Percentiles rank a stretch among this genome's conserved stretches.
Conservation (phyloP, 2,113 vertebrate genomes). For the Rostratula benghalensis region DNA sequence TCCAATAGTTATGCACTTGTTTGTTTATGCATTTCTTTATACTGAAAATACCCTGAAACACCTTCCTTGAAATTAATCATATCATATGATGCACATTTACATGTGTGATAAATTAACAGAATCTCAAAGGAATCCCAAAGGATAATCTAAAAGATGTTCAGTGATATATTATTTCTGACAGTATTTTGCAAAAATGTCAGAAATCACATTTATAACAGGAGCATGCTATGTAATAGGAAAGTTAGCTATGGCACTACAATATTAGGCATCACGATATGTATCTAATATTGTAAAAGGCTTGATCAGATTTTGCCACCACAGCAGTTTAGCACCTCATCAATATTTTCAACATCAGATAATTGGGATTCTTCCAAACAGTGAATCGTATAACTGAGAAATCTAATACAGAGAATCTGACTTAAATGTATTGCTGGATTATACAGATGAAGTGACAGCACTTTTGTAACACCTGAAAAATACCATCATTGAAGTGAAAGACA, state of each 20-base stretch:
- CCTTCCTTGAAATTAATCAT: not conserved
- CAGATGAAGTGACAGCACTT: not conserved
- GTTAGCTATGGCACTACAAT: not conserved
- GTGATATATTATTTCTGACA: not conserved
- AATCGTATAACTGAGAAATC: not conserved
- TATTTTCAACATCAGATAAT: slow-evolving; percentile 45
- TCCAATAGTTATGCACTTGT: not conserved
- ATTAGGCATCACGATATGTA: not conserved
- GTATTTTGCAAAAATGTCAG: not conserved
- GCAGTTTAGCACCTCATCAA: slow-evolving; percentile 9
- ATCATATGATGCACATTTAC: not conserved
- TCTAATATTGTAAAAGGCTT: slow-evolving; percentile 7
- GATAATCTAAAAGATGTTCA: not conserved
- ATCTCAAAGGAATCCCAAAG: not conserved
- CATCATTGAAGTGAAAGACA: not conserved
- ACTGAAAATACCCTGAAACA: not conserved
- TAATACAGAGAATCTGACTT: not conserved
- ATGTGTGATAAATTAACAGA: not conserved
- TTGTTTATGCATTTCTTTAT: not conserved
- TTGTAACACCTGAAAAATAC: not conserved
- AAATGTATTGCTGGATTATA: not conserved
- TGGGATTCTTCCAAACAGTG: slow-evolving; percentile 5
- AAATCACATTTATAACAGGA: slow-evolving; percentile 5
- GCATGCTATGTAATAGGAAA: not conserved
- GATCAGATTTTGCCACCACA: slow-evolving; percentile 20